Conservation (phyloP, 2,888 invertebrate genomes). For the Stenotaenia linearis region DNA sequence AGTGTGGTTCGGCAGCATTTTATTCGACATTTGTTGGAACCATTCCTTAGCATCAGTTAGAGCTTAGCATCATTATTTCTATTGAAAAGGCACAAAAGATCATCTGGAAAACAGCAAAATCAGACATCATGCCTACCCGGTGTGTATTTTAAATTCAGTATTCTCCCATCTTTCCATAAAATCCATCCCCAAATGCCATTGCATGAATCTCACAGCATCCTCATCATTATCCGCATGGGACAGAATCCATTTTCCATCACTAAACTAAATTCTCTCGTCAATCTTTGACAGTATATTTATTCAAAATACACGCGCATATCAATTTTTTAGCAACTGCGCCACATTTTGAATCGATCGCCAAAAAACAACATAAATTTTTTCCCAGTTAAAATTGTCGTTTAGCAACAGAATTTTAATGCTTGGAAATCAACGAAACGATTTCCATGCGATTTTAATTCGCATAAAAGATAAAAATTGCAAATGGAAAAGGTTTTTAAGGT, state of each 20-base stretch:
- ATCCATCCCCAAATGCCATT: not conserved
- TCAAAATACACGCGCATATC: not conserved
- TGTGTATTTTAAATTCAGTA: not conserved
- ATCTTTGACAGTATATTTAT: not conserved
- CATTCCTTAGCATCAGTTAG: not conserved
- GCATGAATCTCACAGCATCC: not conserved
- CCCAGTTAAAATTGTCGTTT: not conserved
- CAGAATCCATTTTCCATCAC: slow-evolving; percentile 1
- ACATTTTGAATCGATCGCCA: not conserved
- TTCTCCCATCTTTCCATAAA: not conserved
- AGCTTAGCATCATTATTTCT: not conserved
- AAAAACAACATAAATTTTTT: not conserved
- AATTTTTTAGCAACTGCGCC: not conserved
- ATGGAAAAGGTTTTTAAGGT: not conserved
- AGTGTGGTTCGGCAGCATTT: not conserved
- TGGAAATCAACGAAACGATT: not conserved
- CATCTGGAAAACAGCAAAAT: not conserved
- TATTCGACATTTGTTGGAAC: not conserved
- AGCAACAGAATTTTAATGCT: not conserved
- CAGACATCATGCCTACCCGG: not conserved
- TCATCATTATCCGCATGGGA: not conserved
- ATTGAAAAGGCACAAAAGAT: not conserved
- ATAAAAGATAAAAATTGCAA: not conserved
- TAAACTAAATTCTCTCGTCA: not conserved
- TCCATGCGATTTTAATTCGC: no score